Percentiles rank a stretch among this genome's conserved stretches.
Conservation (phyloP, 2,888 invertebrate species). For the Nasonia oneida region DNA sequence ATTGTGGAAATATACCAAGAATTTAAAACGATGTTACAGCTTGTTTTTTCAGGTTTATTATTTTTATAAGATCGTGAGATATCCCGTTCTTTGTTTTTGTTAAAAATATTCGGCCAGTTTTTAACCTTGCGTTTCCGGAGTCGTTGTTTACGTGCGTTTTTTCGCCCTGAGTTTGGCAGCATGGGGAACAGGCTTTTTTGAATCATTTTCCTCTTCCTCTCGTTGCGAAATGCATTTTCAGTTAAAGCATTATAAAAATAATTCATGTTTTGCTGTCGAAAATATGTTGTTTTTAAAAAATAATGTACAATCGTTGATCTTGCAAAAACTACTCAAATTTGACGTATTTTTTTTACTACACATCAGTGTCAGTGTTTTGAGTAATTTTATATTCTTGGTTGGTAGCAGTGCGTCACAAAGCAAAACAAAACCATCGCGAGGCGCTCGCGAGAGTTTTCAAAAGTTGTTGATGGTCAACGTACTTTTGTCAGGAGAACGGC, state of each 20-base stretch:
- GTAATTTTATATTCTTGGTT: neutral
- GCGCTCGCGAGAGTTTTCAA: neutral
- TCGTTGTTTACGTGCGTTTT: constrained; percentile 18
- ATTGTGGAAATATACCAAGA: neutral
- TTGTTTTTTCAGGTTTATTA: neutral
- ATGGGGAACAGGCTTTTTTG: constrained; percentile 11
- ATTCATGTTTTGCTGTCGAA: too few species aligned
- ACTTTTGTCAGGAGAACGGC: neutral
- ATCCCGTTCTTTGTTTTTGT: neutral
- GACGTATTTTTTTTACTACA: too few species aligned
- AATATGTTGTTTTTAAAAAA: neutral
- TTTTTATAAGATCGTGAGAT: neutral
- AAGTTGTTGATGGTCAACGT: neutral
- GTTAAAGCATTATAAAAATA: neutral
- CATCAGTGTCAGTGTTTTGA: neutral
- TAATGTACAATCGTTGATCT: neutral
- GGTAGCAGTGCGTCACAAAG: neutral
- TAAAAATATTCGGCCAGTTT: neutral
- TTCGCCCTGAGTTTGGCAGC: constrained; percentile 12
- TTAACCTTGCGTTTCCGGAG: neutral
- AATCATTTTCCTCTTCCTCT: constrained; percentile 1
- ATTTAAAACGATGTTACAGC: neutral
- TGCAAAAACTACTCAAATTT: too few species aligned
- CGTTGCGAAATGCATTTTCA: neutral
- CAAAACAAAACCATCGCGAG: neutral